These are phyloP conservation scores for Danio kyathit DNA, from an alignment of 2,797 vertebrate genomes.

Conservation along the genomic window DNA sequence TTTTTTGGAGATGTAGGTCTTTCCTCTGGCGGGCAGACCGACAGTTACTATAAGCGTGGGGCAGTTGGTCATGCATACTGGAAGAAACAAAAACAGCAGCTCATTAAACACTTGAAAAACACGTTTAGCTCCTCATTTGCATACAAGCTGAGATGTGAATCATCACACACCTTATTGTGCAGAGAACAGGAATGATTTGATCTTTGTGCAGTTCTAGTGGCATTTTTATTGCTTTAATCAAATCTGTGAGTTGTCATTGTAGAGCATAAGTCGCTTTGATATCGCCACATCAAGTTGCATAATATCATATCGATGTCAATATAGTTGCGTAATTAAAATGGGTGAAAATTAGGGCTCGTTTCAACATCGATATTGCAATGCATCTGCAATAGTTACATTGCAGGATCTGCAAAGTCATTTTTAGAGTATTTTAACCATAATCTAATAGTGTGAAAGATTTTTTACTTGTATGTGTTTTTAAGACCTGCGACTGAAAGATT, in stretches of 20 bases:
- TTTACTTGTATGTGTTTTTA: too few species aligned
- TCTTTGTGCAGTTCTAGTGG: background rate
- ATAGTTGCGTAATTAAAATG: slow-evolving; percentile 3
- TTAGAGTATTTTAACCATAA: too few species aligned
- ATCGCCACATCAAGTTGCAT: slow-evolving; percentile 24
- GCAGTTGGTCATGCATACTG: slow-evolving; percentile 99
- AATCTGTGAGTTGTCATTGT: slow-evolving; percentile 15
- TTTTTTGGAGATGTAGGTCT: slow-evolving; percentile 99
- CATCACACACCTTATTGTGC: background rate
- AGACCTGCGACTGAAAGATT: too few species aligned
- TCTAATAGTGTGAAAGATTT: too few species aligned
- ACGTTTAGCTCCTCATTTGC: background rate
- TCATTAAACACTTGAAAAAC: background rate
- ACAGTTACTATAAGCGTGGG: slow-evolving; percentile 98
- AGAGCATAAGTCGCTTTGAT: slow-evolving; percentile 58
- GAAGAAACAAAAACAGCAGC: slow-evolving; percentile 36
- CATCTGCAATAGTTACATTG: too few species aligned
- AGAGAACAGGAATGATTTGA: background rate
- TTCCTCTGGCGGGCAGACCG: slow-evolving; percentile 95
- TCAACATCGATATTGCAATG: too few species aligned
- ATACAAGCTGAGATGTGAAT: background rate
- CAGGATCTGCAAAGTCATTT: too few species aligned
- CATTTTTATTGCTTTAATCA: slow-evolving; percentile 25
- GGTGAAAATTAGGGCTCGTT: too few species aligned
- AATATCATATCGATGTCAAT: background rate